Base-by-base conservation (phyloP, 2,797 vertebrate genomes). In the Sternarchorhynchus goeldii region DNA sequence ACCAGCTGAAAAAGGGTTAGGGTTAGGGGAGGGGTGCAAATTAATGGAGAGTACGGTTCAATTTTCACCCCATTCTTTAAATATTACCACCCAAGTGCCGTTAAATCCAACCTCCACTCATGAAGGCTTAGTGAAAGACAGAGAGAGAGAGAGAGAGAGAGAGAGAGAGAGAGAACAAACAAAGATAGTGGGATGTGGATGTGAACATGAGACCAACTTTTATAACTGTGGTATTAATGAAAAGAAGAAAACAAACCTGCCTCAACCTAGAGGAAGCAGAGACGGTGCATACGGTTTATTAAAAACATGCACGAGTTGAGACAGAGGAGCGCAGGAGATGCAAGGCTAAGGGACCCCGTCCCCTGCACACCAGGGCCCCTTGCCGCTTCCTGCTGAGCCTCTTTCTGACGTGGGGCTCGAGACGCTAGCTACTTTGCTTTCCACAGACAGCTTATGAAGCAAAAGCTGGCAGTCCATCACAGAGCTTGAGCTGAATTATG, bases 1-100 rank as follows among this genome's bases (percentile, higher is more conserved):
- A 68, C 79, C 89, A 91, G 88, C 89, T 91, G 87, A 91, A 69
- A 60, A 71, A 73, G 73, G 81, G 78, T 69, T 72, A 18, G 62
- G 66, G 70, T 80, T 64, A 75, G 62, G 16, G 4, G 21, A 67
- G 4, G 55, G 62, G 76, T 17, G 12, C 59, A 18, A 81, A 73
- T 80, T 78, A 83, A 66, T 50, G 80, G 75, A 68, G 81, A 82
- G 70, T 80, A 56, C 34, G 59, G 75, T 77, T 80, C 69, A 58
- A 82, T 86, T 85, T 85, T 76, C 71, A 77, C 20, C 17, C 75
- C 63, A 86, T 85, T 88, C 75, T 76, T 59, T 45, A 83, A 89
- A 83, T 70, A 86, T 81, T 41, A 58, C 80, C 81, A 58, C 79
- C 71, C 79, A 80, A 85, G 78, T 60, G 67, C 76, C 32, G 74